Evolutionary conservation across 2,113 vertebrate species (phyloP).

Genomic region (Muntiacus reevesi): DNA sequence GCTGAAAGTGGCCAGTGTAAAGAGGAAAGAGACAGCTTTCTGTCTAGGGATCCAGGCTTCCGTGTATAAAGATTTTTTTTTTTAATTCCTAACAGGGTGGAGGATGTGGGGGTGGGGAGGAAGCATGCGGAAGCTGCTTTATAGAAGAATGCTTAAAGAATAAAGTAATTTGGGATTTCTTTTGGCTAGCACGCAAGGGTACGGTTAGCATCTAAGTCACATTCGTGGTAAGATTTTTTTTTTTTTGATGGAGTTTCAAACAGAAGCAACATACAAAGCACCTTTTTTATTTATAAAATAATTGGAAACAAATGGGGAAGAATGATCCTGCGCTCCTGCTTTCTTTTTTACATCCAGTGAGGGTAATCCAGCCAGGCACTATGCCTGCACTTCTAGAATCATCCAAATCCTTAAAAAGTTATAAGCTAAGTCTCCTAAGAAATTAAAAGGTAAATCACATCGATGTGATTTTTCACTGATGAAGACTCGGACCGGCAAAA

Average conservation of each 20-base stretch:
- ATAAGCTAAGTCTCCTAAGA: slow-evolving; percentile 71
- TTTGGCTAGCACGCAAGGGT: slow-evolving; percentile 37
- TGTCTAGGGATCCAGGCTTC: slow-evolving; percentile 55
- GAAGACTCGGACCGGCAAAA: slow-evolving; percentile 65
- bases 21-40: slow-evolving; percentile 66
- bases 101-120: slow-evolving; percentile 73
- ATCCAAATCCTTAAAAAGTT: slow-evolving; percentile 75
- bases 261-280: slow-evolving; percentile 79
- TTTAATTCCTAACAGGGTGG: slow-evolving; percentile 68
- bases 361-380: background rate
- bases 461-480: slow-evolving; percentile 27
- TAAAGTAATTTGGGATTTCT: slow-evolving; percentile 60
- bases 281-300: slow-evolving; percentile 60
- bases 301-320: slow-evolving; percentile 65
- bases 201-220: slow-evolving; percentile 68
- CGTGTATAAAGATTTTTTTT: slow-evolving; percentile 69
- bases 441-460: slow-evolving; percentile 54
- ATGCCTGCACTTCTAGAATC: slow-evolving; percentile 48
- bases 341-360: background rate
- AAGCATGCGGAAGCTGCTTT: slow-evolving; percentile 55
- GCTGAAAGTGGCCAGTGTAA: slow-evolving; percentile 35
- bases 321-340: slow-evolving; percentile 40
- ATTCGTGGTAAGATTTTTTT: slow-evolving; percentile 77
- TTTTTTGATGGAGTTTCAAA: slow-evolving; percentile 74
- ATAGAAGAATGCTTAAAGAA: slow-evolving; percentile 61